Evolutionary conservation across 2,888 invertebrate species (phyloP).

Genomic region (Portevinia maculata): DNA sequence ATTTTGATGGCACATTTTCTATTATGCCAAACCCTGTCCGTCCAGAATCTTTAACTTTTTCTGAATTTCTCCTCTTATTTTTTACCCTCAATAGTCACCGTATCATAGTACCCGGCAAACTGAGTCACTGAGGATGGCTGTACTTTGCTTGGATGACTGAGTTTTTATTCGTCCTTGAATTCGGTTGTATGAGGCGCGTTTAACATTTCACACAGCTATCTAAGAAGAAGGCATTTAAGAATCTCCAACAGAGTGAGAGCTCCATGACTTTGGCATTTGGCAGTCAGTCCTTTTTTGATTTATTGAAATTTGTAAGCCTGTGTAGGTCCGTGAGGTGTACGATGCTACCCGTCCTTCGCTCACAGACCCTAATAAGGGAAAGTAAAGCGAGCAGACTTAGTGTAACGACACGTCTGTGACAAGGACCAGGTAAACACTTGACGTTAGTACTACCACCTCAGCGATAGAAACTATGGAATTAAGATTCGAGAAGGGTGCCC

Average conservation of each 20-base stretch:
- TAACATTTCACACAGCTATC: constrained; percentile 59
- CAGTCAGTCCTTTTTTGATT: constrained; percentile 68
- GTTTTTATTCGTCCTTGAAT: constrained; percentile 49
- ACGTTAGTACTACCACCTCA: constrained; percentile 32
- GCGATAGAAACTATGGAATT: constrained; percentile 48
- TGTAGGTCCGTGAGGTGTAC: constrained; percentile 2
- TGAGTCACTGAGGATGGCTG: constrained; percentile 24
- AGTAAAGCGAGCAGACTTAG: constrained; percentile 48
- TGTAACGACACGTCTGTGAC: constrained; percentile 65
- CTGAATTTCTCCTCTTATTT: neutral
- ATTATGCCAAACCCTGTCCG: constrained; percentile 23
- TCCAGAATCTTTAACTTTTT: constrained; percentile 14
- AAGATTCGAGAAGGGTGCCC: constrained; percentile 66
- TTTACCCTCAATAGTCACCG: neutral
- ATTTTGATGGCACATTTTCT: constrained; percentile 61
- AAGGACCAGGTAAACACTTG: constrained; percentile 70
- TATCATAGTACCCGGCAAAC: neutral
- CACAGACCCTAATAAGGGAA: constrained; percentile 33
- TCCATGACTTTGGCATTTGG: constrained; percentile 58
- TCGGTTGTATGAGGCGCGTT: constrained; percentile 46
- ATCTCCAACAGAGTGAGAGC: constrained; percentile 45
- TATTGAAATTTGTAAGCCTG: constrained; percentile 66
- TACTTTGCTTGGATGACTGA: constrained; percentile 35
- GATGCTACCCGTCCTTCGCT: neutral
- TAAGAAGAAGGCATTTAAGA: constrained; percentile 48